Conservation (phyloP, 2,888 invertebrate species). For the Scaptodrosophila latifasciaeformis region DNA sequence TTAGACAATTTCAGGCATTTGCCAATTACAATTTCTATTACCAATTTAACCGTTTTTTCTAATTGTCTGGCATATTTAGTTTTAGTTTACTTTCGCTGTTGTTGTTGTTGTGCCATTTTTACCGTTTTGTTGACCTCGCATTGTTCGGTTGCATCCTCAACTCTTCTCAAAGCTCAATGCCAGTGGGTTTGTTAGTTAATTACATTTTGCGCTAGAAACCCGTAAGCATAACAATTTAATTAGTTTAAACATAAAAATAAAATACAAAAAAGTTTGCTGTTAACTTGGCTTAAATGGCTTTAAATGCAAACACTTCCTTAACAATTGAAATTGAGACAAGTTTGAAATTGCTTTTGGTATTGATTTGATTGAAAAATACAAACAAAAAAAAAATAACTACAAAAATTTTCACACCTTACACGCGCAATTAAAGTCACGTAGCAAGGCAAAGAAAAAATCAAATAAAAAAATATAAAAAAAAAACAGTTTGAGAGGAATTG, state of each 20-base stretch:
- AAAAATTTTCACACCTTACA: slow-evolving; percentile 40
- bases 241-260: slow-evolving; percentile 32
- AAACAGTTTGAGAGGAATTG: no score
- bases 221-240: slow-evolving; percentile 46
- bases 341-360: no score
- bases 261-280: slow-evolving; percentile 14
- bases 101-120: not conserved
- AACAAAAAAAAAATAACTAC: not conserved
- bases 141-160: slow-evolving; percentile 30
- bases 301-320: slow-evolving; percentile 35
- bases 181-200: slow-evolving; percentile 23
- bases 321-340: slow-evolving; percentile 16
- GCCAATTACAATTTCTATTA: no score
- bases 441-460: slow-evolving; percentile 5
- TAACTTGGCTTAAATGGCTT: not conserved
- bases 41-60: no score
- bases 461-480: no score
- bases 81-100: not conserved
- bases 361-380: no score
- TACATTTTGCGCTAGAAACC: slow-evolving; percentile 18
- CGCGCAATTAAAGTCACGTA: slow-evolving; percentile 52
- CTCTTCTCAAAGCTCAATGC: slow-evolving; percentile 16
- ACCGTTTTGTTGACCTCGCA: slow-evolving; percentile 40
- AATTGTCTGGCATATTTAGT: slow-evolving; percentile 23
- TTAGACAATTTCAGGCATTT: no score